Percentiles rank a stretch among this genome's conserved stretches.
These are phyloP conservation scores for Sebastes taczanowskii DNA, from an alignment of 2,797 vertebrate genomes.

Conservation along the genomic window DNA sequence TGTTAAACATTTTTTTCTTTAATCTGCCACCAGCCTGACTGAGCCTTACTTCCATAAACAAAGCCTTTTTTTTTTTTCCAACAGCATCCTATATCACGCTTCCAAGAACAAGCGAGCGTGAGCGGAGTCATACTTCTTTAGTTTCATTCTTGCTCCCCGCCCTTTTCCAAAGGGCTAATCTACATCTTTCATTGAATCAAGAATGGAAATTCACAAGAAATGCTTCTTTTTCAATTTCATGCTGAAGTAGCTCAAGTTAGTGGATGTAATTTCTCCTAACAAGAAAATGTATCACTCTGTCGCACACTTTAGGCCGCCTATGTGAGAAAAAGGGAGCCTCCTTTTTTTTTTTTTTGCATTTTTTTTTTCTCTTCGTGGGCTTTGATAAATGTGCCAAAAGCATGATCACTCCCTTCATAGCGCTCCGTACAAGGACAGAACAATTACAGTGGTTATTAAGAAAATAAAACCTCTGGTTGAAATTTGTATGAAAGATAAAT, in stretches of 20 bases:
- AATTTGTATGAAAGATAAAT: constrained; percentile 77
- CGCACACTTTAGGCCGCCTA: constrained; percentile 90
- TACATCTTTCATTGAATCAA: constrained; percentile 98
- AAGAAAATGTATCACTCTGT: constrained; percentile 99
- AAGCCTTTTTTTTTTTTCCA: constrained; percentile 59
- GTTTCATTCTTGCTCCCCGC: constrained; percentile 61
- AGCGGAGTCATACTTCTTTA: constrained; percentile 78
- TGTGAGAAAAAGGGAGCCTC: constrained; percentile 78
- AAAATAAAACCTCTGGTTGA: constrained; percentile 75
- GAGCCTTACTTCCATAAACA: constrained; percentile 79
- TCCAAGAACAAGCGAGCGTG: constrained; percentile 80
- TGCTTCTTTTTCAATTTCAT: constrained; percentile 99
- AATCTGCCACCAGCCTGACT: constrained; percentile 73
- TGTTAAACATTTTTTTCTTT: constrained; percentile 56
- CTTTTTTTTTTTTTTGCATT: constrained; percentile 75
- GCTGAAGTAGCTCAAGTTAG: constrained; percentile 99
- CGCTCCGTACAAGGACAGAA: constrained; percentile 80
- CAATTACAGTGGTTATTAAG: constrained; percentile 85
- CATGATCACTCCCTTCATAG: constrained; percentile 82
- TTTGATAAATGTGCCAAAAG: constrained; percentile 92
- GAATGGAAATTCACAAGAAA: constrained; percentile 99
- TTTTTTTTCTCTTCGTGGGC: constrained; percentile 72
- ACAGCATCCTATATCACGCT: constrained; percentile 80
- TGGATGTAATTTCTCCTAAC: constrained; percentile 99
- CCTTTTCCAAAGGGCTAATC: constrained; percentile 85